phyloP scores from a whole-genome alignment of 2,797 vertebrate species.

The Lutjanus argentimaculatus region DNA sequence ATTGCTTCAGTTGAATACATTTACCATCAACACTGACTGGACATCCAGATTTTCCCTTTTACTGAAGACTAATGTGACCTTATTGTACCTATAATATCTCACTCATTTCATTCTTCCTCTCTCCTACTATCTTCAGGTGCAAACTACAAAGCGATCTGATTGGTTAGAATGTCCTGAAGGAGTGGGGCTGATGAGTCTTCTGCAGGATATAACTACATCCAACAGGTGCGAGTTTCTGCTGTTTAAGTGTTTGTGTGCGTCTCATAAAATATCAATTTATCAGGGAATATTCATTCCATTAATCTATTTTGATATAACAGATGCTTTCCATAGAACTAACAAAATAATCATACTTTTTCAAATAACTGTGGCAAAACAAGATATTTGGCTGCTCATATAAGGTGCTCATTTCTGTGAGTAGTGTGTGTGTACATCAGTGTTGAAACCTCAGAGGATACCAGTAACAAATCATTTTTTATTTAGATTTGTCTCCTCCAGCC shows the following conservation, averaged over 20 bases:
- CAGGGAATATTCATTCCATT: not conserved
- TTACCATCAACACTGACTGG: no score
- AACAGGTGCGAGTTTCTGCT: slow-evolving; percentile 61
- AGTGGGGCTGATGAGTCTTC: slow-evolving; percentile 46
- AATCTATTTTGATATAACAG: not conserved
- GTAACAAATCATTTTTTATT: slow-evolving; percentile 19
- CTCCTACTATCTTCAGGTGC: slow-evolving; percentile 53
- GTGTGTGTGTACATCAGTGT: not conserved
- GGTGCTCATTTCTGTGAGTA: not conserved
- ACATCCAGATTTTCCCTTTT: no score
- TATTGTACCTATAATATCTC: not conserved
- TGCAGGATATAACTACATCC: slow-evolving; percentile 60
- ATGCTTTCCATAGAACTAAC: not conserved
- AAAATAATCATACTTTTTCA: not conserved
- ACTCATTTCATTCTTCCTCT: not conserved
- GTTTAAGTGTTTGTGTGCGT: slow-evolving; percentile 2
- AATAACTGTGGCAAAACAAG: not conserved
- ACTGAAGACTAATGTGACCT: not conserved
- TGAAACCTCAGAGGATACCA: not conserved
- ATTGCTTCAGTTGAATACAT: no score
- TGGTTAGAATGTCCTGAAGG: slow-evolving; percentile 72
- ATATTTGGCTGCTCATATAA: not conserved
- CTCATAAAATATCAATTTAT: not conserved
- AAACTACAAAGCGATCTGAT: slow-evolving; percentile 61
- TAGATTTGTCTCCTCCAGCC: slow-evolving; percentile 10